Percentiles rank a stretch among this genome's conserved stretches.
phyloP scores from a whole-genome alignment of 1,140 invertebrate genomes.

The Conopomorpha cramerella region DNA sequence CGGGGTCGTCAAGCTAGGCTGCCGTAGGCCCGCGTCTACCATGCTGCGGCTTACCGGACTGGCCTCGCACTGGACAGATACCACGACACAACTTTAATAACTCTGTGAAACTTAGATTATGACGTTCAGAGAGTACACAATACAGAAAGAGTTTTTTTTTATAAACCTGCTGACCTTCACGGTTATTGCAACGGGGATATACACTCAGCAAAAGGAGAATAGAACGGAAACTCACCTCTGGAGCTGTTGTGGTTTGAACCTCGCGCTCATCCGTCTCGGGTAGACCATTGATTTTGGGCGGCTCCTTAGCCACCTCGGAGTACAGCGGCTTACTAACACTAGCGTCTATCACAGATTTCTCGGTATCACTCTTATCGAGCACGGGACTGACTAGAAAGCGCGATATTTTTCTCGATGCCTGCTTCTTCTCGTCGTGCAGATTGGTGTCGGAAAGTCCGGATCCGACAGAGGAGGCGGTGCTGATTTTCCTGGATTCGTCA shows the following conservation, averaged over 20 bases:
- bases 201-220: too few relatives aligned
- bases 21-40: slow-evolving; percentile 22
- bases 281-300: slow-evolving; percentile 2
- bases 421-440: slow-evolving; percentile 30
- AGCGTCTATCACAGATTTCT: slow-evolving; percentile 11
- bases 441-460: slow-evolving; percentile 19
- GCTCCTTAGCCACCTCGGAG: slow-evolving; percentile 6
- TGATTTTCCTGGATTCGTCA: slow-evolving; percentile 26
- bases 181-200: too few relatives aligned
- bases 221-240: slow-evolving; percentile 16
- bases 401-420: slow-evolving; percentile 73
- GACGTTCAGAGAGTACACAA: too few relatives aligned
- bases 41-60: too few relatives aligned
- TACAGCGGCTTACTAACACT: slow-evolving; percentile 1
- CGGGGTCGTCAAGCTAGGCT: slow-evolving; percentile 31
- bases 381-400: slow-evolving; percentile 81
- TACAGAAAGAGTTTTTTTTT: too few relatives aligned
- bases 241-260: slow-evolving; percentile 15
- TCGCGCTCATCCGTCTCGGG: slow-evolving; percentile 8
- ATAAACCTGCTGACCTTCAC: too few relatives aligned
- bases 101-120: too few relatives aligned
- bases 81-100: too few relatives aligned
- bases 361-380: slow-evolving; percentile 48
- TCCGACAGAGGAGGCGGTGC: slow-evolving; percentile 48
- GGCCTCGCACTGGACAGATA: too few relatives aligned